Evolutionary conservation across 2,797 vertebrate genomes (phyloP).

Genomic region (Hirundo rustica): DNA sequence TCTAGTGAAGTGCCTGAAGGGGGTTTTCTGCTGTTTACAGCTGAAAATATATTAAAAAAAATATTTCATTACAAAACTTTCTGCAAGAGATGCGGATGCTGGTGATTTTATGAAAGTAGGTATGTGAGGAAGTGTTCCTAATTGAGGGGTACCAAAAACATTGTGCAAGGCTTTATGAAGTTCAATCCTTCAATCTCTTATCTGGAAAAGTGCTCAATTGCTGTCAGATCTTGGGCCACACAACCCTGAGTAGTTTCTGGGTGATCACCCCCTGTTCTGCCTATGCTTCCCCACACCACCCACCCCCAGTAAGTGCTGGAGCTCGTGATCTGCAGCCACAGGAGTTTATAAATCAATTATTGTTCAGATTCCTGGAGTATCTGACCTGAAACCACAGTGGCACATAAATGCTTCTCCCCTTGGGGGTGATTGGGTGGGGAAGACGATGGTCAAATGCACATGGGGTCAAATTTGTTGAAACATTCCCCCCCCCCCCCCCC

Average conservation of each 20-base stretch:
- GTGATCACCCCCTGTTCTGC: neutral
- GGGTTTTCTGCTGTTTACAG: slow-evolving; percentile 76
- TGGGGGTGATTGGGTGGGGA: neutral
- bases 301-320: neutral
- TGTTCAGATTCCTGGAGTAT: neutral
- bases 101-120: slow-evolving; percentile 37
- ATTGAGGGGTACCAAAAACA: neutral
- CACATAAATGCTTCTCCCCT: neutral
- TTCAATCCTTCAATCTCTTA: neutral
- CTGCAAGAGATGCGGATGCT: neutral
- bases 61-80: slow-evolving; percentile 72
- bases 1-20: slow-evolving; percentile 77
- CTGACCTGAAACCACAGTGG: neutral
- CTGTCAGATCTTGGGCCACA: neutral
- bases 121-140: neutral
- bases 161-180: neutral
- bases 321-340: neutral
- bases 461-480: neutral
- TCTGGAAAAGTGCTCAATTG: neutral
- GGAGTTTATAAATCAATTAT: neutral
- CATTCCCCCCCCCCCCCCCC: no score
- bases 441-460: neutral
- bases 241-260: neutral
- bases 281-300: neutral
- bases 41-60: slow-evolving; percentile 66